Percentiles rank a stretch among this genome's conserved stretches.
phyloP scores from a whole-genome alignment of 2,113 vertebrate genomes.

The Gobius niger region DNA sequence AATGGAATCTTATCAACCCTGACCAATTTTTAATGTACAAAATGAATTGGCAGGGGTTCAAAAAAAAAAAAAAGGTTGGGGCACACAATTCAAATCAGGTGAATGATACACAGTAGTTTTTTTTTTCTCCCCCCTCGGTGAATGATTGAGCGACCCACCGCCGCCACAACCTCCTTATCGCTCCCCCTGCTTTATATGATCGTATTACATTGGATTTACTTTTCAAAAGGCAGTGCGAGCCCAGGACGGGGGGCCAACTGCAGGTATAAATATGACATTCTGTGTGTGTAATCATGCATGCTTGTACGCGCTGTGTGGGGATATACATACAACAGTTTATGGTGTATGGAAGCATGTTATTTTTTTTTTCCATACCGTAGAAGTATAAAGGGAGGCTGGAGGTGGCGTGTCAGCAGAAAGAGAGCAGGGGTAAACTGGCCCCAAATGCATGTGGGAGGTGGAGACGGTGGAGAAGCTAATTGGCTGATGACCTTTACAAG shows the following conservation, averaged over 20 bases:
- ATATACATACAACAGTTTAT: conserved; percentile 21
- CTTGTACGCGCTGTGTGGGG: conserved; percentile 20
- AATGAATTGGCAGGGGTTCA: conserved; percentile 99
- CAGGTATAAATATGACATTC: conserved; percentile 20
- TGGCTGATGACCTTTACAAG: conserved; percentile 63
- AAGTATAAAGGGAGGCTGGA: conserved; percentile 12
- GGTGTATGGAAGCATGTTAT: conserved; percentile 20
- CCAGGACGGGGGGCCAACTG: conserved; percentile 12
- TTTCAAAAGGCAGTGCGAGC: conserved; percentile 45
- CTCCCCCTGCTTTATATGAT: conserved; percentile 75
- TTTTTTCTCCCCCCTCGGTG: conserved; percentile 67
- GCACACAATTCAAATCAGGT: conserved; percentile 99
- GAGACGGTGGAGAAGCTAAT: conserved; percentile 54
- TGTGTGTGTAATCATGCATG: conserved; percentile 26
- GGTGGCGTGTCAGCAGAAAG: conserved; percentile 31
- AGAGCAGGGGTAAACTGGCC: conserved; percentile 32
- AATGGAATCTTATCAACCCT: conserved; percentile 99
- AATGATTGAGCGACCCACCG: conserved; percentile 68
- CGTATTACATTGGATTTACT: conserved; percentile 70
- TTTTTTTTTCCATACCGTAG: conserved; percentile 11
- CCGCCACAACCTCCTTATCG: conserved; percentile 44
- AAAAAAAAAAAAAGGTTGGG: conserved; percentile 74
- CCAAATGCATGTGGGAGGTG: conserved; percentile 30
- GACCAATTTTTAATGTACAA: conserved; percentile 99
- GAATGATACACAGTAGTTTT: conserved; percentile 87